Conservation (phyloP, 2,888 invertebrate species). For the Erebia palarica region DNA sequence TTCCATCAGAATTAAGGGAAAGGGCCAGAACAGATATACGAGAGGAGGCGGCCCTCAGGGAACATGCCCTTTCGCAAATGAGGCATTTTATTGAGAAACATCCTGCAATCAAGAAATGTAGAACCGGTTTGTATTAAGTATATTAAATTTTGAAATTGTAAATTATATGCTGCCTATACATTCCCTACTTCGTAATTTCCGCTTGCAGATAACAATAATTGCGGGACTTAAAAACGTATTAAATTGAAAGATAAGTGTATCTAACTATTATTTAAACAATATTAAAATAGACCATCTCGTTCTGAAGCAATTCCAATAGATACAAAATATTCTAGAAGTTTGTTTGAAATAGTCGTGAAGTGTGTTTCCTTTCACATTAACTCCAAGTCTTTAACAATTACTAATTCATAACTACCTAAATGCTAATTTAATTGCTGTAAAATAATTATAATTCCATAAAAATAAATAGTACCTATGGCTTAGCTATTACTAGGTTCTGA, state of each 20-base stretch:
- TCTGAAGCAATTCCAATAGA: too few species aligned
- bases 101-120: conserved; percentile 90
- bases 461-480: too few species aligned
- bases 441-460: too few species aligned
- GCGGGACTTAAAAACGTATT: neutral
- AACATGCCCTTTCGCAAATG: conserved; percentile 89
- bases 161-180: neutral
- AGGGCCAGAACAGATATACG: conserved; percentile 88
- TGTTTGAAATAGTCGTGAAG: too few species aligned
- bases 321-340: too few species aligned
- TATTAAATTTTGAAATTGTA: conserved; percentile 6
- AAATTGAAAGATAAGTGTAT: too few species aligned
- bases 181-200: conserved; percentile 7
- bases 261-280: neutral
- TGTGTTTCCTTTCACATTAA: too few species aligned
- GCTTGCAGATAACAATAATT: neutral
- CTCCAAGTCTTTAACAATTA: too few species aligned
- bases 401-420: too few species aligned
- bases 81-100: conserved; percentile 92
- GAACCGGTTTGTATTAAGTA: conserved; percentile 82
- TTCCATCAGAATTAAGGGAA: conserved; percentile 82
- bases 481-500: too few species aligned
- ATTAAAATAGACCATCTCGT: too few species aligned
- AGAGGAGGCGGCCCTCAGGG: conserved; percentile 89
- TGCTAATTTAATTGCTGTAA: too few species aligned